These are phyloP conservation scores for Notarius quadriscutis DNA, from an alignment of 2,113 vertebrate species.

Conservation along the genomic window DNA sequence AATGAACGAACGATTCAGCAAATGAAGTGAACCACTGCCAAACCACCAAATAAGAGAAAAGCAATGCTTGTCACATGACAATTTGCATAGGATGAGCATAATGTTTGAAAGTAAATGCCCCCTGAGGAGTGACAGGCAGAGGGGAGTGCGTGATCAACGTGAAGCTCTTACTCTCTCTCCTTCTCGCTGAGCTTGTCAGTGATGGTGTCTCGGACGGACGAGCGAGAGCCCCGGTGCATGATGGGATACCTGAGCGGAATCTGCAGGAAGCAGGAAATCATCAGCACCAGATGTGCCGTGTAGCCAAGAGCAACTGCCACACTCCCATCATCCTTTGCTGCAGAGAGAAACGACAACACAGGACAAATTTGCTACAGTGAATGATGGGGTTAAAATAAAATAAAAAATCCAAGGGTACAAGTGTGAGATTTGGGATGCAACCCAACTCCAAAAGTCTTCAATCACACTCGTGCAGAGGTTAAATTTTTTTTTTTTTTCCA, in stretches of 20 bases:
- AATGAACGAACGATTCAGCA: background rate
- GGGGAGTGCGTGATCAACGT: background rate
- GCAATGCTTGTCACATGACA: background rate
- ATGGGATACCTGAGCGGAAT: slow-evolving; percentile 95
- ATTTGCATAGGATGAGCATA: background rate
- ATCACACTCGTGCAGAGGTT: too few relatives aligned
- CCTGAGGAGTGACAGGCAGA: background rate
- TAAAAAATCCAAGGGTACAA: too few relatives aligned
- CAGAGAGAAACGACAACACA: slow-evolving; percentile 33
- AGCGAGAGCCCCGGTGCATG: slow-evolving; percentile 94
- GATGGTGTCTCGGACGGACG: slow-evolving; percentile 96
- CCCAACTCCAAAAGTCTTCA: too few relatives aligned
- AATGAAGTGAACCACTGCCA: background rate
- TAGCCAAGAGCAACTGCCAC: slow-evolving; percentile 95
- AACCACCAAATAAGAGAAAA: background rate
- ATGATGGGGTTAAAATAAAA: background rate
- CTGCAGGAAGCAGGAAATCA: slow-evolving; percentile 97
- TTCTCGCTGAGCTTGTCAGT: slow-evolving; percentile 96
- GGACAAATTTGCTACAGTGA: background rate
- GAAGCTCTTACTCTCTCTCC: slow-evolving; percentile 91
- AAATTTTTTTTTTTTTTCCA: too few relatives aligned
- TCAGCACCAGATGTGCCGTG: slow-evolving; percentile 94
- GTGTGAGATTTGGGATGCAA: too few relatives aligned
- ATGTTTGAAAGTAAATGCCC: background rate
- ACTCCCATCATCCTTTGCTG: slow-evolving; percentile 96